Base-by-base conservation (phyloP, 2,888 invertebrate species). In the Blomia tropicalis region DNA sequence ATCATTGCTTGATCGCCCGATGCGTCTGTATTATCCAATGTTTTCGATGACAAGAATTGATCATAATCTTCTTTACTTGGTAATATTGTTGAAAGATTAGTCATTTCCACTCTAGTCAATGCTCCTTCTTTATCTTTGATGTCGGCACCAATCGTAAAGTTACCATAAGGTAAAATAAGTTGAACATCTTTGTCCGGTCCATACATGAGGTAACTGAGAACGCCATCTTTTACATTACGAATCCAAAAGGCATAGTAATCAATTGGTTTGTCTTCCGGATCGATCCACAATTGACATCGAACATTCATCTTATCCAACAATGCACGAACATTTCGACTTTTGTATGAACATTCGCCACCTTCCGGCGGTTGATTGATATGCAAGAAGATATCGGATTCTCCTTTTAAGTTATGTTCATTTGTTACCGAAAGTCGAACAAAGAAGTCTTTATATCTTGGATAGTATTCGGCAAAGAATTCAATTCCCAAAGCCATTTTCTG, bases 121-220 rank as follows among this genome's bases (percentile, higher is more conserved):
- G 70, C 67, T 27, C 69, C 70, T 58, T 68, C 67, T 60, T 68
- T 67, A 51, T 70, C 70, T 58, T 66, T 65, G 32, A 70, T 69
- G 56, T 69, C 69, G 2, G 67, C 70, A 25, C 68, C 67, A 25
- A 69, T 53, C 29, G 67, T 64, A 58, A 68, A 67, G 2, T 67
- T 53, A 4, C 70, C 69, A 60, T 66, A 69, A 7, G 70, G 69
- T 30, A 69, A 62, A 14, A 68, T 66, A 3, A 70, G 32, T 11
- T 64, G 43, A 4, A 65, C 65, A 43, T 64, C 63, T 4, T 62
- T 59, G 47, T 68, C 66, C 2, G 68, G 67, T 5, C 68, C 68
- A 31, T 68, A 68, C 61, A 66, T 66, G 23, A 69, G 59, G 53
- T 65, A 69, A 17, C 67, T 64, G 22, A 68, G 43, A 32, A 64